phyloP scores from a whole-genome alignment of 2,113 vertebrate species.

The Melanerpes aurifrons region DNA sequence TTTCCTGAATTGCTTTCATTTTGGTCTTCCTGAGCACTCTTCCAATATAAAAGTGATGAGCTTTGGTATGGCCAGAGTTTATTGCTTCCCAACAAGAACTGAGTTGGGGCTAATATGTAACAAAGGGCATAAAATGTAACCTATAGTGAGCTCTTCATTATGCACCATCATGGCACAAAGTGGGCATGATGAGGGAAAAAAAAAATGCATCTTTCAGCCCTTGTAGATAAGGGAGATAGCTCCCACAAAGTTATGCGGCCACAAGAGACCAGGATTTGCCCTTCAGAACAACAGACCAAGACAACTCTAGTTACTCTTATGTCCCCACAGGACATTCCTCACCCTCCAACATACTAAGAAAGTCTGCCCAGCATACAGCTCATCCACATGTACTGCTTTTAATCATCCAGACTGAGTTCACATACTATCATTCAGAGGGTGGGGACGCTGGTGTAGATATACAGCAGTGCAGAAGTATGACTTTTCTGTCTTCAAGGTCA shows the following conservation, averaged over 20 bases:
- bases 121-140: neutral
- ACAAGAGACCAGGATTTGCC: neutral
- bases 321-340: neutral
- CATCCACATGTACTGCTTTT: neutral
- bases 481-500: neutral
- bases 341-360: neutral
- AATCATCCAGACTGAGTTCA: neutral
- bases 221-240: neutral
- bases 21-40: neutral
- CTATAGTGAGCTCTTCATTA: neutral
- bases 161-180: neutral
- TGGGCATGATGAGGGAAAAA: neutral
- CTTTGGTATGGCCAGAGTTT: neutral
- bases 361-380: neutral
- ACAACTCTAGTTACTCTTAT: neutral
- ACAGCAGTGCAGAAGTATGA: neutral
- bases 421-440: neutral
- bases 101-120: neutral
- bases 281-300: neutral
- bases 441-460: neutral
- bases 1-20: neutral
- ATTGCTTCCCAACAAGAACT: neutral
- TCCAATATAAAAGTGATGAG: neutral
- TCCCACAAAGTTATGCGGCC: neutral
- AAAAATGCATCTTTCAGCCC: neutral